phyloP scores from a whole-genome alignment of 2,888 invertebrate genomes.

The Melanargia galathea region DNA sequence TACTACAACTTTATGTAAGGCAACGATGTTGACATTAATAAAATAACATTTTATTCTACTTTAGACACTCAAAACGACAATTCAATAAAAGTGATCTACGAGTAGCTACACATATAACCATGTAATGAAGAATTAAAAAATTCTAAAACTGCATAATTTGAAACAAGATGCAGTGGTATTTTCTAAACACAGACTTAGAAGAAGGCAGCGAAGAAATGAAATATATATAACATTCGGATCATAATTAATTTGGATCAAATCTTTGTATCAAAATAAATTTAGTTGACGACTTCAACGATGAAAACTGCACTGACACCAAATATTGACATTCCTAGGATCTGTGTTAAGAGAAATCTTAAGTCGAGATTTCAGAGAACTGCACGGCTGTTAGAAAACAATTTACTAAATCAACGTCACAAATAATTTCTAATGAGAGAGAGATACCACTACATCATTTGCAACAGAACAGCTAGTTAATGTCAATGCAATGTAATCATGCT shows the following conservation, averaged over 20 bases:
- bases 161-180: too few relatives aligned
- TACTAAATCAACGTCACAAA: conserved; percentile 16
- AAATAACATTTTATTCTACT: background rate
- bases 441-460: conserved; percentile 20
- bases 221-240: too few relatives aligned
- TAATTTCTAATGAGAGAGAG: conserved; percentile 16
- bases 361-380: background rate
- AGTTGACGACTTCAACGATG: background rate
- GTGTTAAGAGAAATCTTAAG: background rate
- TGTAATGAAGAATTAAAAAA: too few relatives aligned
- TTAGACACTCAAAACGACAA: background rate
- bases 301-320: background rate
- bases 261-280: too few relatives aligned
- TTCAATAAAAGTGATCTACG: background rate
- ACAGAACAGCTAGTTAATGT: conserved; percentile 24
- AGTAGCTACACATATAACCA: too few relatives aligned
- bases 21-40: background rate
- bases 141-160: too few relatives aligned
- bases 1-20: background rate
- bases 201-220: too few relatives aligned
- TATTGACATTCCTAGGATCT: background rate
- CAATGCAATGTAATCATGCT: conserved; percentile 21
- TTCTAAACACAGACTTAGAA: too few relatives aligned
- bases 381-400: background rate
- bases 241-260: too few relatives aligned